phyloP scores from a whole-genome alignment of 2,113 vertebrate species.

The Apistogramma diplotaenia region DNA sequence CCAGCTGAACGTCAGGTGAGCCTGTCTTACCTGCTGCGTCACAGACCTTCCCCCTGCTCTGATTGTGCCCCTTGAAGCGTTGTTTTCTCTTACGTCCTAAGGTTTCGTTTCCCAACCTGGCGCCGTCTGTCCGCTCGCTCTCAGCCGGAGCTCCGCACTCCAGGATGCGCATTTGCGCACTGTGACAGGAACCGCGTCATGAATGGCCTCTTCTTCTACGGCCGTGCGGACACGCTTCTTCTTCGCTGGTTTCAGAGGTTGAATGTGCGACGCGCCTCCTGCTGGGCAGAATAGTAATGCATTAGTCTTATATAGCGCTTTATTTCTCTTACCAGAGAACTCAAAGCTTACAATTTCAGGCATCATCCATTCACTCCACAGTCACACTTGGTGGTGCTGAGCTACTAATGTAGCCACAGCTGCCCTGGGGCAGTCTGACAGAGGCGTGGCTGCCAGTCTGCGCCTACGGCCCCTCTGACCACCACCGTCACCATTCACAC shows the following conservation, averaged over 20 bases:
- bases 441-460: too few species aligned
- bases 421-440: too few species aligned
- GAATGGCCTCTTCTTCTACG: not conserved
- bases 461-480: too few species aligned
- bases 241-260: not conserved
- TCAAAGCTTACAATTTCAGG: too few species aligned
- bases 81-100: slow-evolving; percentile 58
- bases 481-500: too few species aligned
- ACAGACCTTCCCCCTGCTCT: slow-evolving; percentile 33
- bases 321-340: too few species aligned
- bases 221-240: not conserved
- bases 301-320: too few species aligned
- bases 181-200: slow-evolving; percentile 12
- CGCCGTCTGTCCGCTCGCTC: not conserved
- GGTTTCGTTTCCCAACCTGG: slow-evolving; percentile 66
- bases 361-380: too few species aligned
- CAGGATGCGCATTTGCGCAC: slow-evolving; percentile 54
- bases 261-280: not conserved
- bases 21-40: slow-evolving; percentile 60
- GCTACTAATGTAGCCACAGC: too few species aligned
- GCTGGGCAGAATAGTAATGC: not conserved
- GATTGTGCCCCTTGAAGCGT: slow-evolving; percentile 23
- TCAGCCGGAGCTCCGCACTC: not conserved
- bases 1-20: not conserved
- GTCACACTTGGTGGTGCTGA: too few species aligned